phyloP scores from a whole-genome alignment of 1,140 invertebrate species.

The Drosophila neocordata region DNA sequence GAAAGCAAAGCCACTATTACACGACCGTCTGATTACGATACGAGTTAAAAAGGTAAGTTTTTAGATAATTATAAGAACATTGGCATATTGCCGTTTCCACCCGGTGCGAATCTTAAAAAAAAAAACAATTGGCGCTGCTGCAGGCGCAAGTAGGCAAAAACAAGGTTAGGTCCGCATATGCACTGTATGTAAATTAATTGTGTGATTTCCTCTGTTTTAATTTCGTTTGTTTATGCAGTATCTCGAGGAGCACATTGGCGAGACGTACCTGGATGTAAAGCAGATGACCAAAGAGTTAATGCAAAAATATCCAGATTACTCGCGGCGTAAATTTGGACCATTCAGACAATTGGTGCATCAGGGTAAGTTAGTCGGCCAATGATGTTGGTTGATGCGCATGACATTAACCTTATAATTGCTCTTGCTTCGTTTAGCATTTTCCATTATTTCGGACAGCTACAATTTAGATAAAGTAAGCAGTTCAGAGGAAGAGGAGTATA shows the following conservation, averaged over 20 bases:
- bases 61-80: not conserved
- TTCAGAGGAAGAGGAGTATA: constrained; percentile 43
- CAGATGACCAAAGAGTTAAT: constrained; percentile 89
- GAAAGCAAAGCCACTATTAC: constrained; percentile 69
- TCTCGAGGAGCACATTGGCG: constrained; percentile 88
- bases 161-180: constrained; percentile 59
- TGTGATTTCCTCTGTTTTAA: not conserved
- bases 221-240: constrained; percentile 83
- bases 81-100: not conserved
- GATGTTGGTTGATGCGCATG: not conserved
- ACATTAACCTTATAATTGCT: not conserved
- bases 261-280: constrained; percentile 88
- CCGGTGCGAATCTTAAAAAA: not conserved
- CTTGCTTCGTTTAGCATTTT: constrained; percentile 80
- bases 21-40: constrained; percentile 74
- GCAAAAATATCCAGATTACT: constrained; percentile 88
- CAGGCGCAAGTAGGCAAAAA: constrained; percentile 36
- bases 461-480: constrained; percentile 83
- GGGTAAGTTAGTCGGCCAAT: constrained; percentile 79
- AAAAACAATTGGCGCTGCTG: not conserved
- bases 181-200: constrained; percentile 25
- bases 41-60: constrained; percentile 74
- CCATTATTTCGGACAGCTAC: constrained; percentile 85
- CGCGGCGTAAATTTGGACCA: constrained; percentile 86
- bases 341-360: constrained; percentile 87